These are phyloP conservation scores for Rhynchonycteris naso DNA, from an alignment of 2,797 vertebrate genomes.

Conservation along the genomic window DNA sequence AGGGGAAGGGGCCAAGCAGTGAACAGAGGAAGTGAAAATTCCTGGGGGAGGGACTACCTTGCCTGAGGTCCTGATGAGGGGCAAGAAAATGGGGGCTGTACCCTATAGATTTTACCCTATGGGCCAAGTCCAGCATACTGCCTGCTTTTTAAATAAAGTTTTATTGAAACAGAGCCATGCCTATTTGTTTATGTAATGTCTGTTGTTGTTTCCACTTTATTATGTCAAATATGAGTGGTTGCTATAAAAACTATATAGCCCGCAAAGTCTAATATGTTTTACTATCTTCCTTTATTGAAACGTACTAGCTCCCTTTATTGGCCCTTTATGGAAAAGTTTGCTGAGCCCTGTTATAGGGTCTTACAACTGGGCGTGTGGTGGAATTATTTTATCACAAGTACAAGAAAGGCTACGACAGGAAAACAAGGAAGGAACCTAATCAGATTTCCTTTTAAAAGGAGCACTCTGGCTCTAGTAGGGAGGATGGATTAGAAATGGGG, in stretches of 20 bases:
- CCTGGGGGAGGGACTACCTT: background rate
- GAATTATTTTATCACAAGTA: background rate
- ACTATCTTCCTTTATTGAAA: background rate
- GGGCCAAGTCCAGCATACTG: background rate
- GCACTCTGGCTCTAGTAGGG: background rate
- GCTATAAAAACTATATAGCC: background rate
- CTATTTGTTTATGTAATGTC: background rate
- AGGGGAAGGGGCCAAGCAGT: background rate
- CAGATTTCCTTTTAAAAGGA: background rate
- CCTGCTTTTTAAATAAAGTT: slow-evolving; percentile 1
- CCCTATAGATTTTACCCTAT: background rate
- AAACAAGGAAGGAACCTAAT: background rate
- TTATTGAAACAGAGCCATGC: background rate
- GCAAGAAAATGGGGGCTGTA: background rate
- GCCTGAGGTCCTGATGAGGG: background rate
- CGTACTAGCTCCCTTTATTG: background rate
- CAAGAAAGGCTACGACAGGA: background rate
- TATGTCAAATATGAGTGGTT: background rate
- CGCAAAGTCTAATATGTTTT: background rate
- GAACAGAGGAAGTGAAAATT: background rate
- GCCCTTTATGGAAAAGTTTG: background rate
- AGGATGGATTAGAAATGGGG: background rate
- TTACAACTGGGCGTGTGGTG: background rate
- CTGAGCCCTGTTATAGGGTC: background rate
- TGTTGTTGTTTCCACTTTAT: background rate